Evolutionary conservation across 1,140 invertebrate species (phyloP), one percentile per base, ranked within the genome.

Genomic region (Sitobion miscanthi): DNA sequence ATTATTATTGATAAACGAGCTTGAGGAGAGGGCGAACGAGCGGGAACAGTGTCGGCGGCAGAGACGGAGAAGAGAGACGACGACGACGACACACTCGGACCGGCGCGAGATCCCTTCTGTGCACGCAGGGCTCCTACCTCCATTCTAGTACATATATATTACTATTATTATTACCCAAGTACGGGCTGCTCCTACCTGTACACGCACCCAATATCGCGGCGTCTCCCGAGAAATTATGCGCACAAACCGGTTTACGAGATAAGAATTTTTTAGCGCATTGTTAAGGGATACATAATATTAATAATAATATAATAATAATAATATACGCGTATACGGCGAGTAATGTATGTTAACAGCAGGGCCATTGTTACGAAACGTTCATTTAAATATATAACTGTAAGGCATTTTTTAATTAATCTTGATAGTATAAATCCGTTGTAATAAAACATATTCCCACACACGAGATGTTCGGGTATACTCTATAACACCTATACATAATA

Each of bases 241-340:
- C 77, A 23, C 2, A 93, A 93, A 93, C 91, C 91, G 91, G 91
- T 93, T 93, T 92, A 30, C 82, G 47, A 93, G 91, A 93, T 93
- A 93, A 93, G 91, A 57, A 85, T 52, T 86, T 83, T 83, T 83
- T 23, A 69, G 57, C 57, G 21, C 21, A 92, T 92, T 92, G 91
- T 92, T 35, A 57, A 89, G 88, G 88, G 88, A 89, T 89, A 89
- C 49, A 86, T 86, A 86, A 45, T 86, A 86, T 86, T 77, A 77
- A 77, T n/a, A 77, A 77, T 14, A 77, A 77, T 77, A 6, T 77
- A 77, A 38, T 38, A 38, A 83, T 38, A 35, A 35, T 42, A 17
- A 45, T 42, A 62, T 62, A 38, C 42, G 8, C 30, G 30, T 69
- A 30, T 49, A 49, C 25, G 25, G 14, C n/a, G 42, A 49, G 25